Base-by-base conservation (phyloP, 2,888 invertebrate genomes). In the Hirtodrosophila confusa region DNA sequence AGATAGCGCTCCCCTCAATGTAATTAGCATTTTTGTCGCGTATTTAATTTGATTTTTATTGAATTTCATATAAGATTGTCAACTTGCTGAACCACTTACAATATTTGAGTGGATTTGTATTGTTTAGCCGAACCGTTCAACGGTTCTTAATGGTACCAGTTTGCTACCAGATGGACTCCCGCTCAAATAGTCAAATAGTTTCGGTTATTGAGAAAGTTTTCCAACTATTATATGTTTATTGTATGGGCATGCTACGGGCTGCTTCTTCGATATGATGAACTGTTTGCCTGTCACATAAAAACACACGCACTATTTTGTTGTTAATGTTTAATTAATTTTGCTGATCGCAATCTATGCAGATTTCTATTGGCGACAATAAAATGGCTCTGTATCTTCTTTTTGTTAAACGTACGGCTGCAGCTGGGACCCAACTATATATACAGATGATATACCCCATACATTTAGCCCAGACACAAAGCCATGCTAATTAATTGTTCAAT, bases 11-110 rank as follows among this genome's bases (percentile, higher is more conserved):
- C 48, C 69, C 44, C 39, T 53, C 60, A 35, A 54, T 54, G 67
- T 70, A 70, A 86, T 88, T 85, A 75, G 85, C 84, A 85, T 85
- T 78, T 85, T 75, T 74, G 88, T 85, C 73, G 85, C 84, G 73
- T 88, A 80, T 86, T 88, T 85, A 80, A 86, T 86, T 84, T 77
- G 71, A 72, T 85, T 88, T 31, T 86, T 78, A 86, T 84, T 88
- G 84, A 86, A 74, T 75, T 77, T 83, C 77, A 83, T 83, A 80
- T 77, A 67, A 72, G 69, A 72, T 78, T 75, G 73, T 74, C 87
- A 85, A 88, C 75, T 84, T 71, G 87, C 69, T 72, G 78, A 83
- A 83, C 84, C 88, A 88, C 84, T 88, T 86, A 75, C 7, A 5
- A 44, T 43, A 45, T 33, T 67, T 40, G 23, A 72, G 58, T 48